phyloP scores from a whole-genome alignment of 2,797 vertebrate genomes.

The Coluber constrictor region DNA sequence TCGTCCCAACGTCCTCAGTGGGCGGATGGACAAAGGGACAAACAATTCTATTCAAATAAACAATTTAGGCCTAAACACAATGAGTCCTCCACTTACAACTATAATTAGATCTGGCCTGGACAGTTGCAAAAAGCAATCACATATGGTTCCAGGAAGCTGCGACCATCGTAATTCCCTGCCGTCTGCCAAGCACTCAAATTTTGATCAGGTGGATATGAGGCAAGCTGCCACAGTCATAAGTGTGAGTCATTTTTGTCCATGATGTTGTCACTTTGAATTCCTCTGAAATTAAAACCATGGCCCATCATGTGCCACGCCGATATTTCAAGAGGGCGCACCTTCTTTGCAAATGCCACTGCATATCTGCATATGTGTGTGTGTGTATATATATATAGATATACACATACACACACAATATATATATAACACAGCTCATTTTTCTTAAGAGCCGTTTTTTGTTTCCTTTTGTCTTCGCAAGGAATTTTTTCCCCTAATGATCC shows the following conservation, averaged over 20 bases:
- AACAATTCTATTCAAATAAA: not conserved
- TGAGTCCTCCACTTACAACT: fast-evolving
- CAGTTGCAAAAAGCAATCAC: not conserved
- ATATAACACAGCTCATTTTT: conserved; percentile 33
- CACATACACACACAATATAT: not conserved
- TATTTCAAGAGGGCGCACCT: not conserved
- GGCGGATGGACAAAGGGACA: not conserved
- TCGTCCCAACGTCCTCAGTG: not conserved
- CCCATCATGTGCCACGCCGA: too few relatives aligned
- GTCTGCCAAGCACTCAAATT: not conserved
- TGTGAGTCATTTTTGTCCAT: not conserved
- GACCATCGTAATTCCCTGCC: not conserved
- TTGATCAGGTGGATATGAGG: not conserved
- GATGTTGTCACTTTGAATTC: not conserved
- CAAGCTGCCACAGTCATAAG: not conserved
- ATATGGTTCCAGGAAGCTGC: not conserved
- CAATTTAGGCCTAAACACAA: not conserved
- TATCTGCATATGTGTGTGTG: conserved; percentile 18
- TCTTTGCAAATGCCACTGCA: conserved; percentile 30
- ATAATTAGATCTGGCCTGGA: not conserved
- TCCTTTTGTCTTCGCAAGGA: conserved; percentile 20
- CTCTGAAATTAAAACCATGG: not conserved
- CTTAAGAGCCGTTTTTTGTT: not conserved
- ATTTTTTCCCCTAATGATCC: conserved; percentile 15
- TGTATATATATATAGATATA: not conserved